Percentiles rank a stretch among this genome's conserved stretches.
Conservation (phyloP, 2,888 invertebrate species). For the Rapana venosa region DNA sequence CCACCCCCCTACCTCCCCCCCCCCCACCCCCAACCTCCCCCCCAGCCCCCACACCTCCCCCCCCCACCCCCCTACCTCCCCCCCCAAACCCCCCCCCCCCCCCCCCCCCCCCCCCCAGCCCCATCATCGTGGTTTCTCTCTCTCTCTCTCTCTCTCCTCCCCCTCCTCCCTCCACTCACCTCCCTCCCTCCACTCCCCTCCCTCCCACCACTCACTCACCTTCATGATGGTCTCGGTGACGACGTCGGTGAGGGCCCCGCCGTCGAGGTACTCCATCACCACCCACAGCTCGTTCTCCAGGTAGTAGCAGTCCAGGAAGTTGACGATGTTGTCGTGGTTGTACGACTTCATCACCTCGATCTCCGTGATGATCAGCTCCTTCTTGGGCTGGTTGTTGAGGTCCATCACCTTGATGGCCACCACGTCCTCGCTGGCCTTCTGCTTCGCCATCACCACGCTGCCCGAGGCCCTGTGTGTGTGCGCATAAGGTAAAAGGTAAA, state of each 20-base stretch:
- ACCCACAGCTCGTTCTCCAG: conserved; percentile 96
- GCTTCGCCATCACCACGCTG: conserved; percentile 92
- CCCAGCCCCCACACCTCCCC: no score
- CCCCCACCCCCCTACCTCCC: no score
- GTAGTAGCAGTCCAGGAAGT: conserved; percentile 95
- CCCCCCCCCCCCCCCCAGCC: background rate
- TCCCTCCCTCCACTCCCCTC: no score
- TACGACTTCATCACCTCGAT: conserved; percentile 83
- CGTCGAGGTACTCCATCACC: conserved; percentile 91
- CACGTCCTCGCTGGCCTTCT: conserved; percentile 84
- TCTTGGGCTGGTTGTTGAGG: conserved; percentile 94
- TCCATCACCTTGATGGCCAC: conserved; percentile 98
- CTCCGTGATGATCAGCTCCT: conserved; percentile 96
- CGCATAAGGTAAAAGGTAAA: no score
- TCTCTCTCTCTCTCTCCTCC: no score
- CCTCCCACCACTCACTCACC: conserved; percentile 80
- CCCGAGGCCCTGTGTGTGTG: conserved; percentile 86
- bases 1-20: no score
- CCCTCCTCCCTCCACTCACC: no score
- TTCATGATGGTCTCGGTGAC: conserved; percentile 98
- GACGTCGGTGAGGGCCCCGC: conserved; percentile 97
- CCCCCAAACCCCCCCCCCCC: background rate
- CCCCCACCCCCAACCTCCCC: no score
- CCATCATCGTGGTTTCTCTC: no score
- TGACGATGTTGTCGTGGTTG: conserved; percentile 95